Conservation (phyloP, 2,113 vertebrate genomes). For the Ciconia maguari region DNA sequence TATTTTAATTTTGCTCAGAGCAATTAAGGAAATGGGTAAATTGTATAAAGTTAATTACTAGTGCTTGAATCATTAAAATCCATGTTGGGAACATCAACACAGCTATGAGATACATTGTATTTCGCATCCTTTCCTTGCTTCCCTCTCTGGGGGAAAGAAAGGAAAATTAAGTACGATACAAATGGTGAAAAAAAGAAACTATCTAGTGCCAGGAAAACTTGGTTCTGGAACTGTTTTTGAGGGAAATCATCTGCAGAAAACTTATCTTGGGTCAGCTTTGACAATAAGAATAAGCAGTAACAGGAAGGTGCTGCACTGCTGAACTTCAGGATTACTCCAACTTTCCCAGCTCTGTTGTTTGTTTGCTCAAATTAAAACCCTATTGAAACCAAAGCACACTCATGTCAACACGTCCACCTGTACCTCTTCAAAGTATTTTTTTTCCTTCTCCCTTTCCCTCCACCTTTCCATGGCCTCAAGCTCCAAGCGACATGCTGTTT, state of each 20-base stretch:
- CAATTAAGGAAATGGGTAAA: constrained; percentile 4
- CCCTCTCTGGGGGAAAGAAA: neutral
- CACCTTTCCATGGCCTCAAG: neutral
- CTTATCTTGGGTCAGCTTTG: neutral
- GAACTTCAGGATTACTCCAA: neutral
- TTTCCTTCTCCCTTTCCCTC: neutral
- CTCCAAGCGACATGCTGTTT: neutral
- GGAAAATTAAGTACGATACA: neutral
- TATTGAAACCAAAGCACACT: neutral
- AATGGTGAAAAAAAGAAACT: neutral
- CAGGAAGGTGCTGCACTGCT: neutral
- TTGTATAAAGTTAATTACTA: neutral
- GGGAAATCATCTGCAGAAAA: neutral
- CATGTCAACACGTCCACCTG: rapidly evolving
- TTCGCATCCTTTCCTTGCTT: neutral
- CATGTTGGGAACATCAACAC: neutral
- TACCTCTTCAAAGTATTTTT: neutral
- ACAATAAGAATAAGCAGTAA: neutral
- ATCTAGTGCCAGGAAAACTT: neutral
- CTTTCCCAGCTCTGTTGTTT: neutral
- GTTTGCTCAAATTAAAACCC: neutral
- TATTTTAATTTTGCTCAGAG: neutral
- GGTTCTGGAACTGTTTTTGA: neutral
- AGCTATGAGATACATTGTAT: neutral
- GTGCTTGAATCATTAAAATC: neutral